Percentiles rank a stretch among this genome's conserved stretches.
Evolutionary conservation across 2,888 invertebrate genomes (phyloP).

Genomic region (Kryphioiulus occultus): DNA sequence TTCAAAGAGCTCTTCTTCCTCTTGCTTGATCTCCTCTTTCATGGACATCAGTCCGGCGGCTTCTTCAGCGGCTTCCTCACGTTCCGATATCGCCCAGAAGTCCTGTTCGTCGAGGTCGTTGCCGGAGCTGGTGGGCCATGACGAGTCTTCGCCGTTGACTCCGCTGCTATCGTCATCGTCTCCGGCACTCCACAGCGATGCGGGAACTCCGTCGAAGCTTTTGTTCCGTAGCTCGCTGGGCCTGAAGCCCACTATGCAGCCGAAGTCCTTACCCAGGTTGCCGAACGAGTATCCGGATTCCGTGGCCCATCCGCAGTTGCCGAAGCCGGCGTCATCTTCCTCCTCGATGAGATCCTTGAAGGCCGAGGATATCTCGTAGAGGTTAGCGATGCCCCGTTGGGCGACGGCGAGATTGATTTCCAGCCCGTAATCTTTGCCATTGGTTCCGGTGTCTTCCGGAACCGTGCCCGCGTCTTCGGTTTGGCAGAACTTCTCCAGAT

Average conservation of each 20-base stretch:
- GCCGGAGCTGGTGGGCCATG: background rate
- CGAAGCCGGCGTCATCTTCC: background rate
- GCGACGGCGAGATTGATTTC: background rate
- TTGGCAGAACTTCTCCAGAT: conserved; percentile 69
- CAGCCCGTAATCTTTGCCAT: background rate
- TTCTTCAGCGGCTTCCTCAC: conserved; percentile 47
- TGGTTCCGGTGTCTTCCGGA: background rate
- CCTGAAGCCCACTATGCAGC: background rate
- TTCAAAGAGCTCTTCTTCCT: conserved; percentile 53
- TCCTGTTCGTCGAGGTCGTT: conserved; percentile 45
- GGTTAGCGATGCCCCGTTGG: background rate
- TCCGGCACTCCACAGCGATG: conserved; percentile 14
- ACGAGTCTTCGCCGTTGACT: background rate
- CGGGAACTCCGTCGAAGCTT: background rate
- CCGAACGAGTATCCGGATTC: background rate
- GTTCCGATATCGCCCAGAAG: conserved; percentile 47
- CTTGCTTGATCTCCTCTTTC: conserved; percentile 53
- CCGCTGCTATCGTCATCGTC: conserved; percentile 12
- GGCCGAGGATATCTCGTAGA: background rate
- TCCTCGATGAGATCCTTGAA: conserved; percentile 2
- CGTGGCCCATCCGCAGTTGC: background rate
- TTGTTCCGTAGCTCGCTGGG: background rate
- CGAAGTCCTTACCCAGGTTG: background rate
- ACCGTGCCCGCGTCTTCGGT: conserved; percentile 62
- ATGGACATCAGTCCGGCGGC: background rate